Base-by-base conservation (phyloP, 2,888 invertebrate genomes). In the Drosophila putrida region DNA sequence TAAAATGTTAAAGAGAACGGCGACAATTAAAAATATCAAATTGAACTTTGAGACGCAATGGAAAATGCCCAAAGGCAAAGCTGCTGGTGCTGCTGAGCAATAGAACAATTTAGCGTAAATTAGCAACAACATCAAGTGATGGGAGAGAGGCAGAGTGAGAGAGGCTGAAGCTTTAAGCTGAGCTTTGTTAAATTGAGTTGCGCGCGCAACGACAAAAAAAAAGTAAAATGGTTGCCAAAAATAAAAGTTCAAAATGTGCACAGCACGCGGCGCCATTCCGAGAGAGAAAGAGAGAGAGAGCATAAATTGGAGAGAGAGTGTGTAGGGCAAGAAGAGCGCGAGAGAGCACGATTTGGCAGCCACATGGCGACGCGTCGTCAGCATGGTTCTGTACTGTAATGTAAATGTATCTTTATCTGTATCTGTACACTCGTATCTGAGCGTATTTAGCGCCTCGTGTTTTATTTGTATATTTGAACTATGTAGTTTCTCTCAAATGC, bases 31-130 rank as follows among this genome's bases (percentile, higher is more conserved):
- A 71, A 75, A 78, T 75, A 80, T 78, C 75, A 69, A 74, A 64
- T 70, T 88, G 87, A 86, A 89, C 85, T 88, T 89, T 86, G 85
- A 86, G 81, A 70, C 78, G 61, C 75, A 83, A 65, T 89, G 86
- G 86, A 86, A 86, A 89, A 82, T 85, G 89, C 89, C 85, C 88
- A 80, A 64, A 62, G 60, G n/a, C 84, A 71, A 77, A 88, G 62
- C 44, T 27, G 33, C 13, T 9, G 33, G 11, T 9, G 3, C 31
- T 31, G 31, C 31, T 39, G 58, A 51, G 64, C 60, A 78, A 53
- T 74, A 82, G 63, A 83, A 74, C 25, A 35, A 63, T 61, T 25
- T 31, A 65, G 41, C 35, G 33, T 6, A 15, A 9, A 49, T 49
- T 75, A 47, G 33, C 44, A 67, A 13, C 51, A 57, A 53, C 28